Conservation (phyloP, 2,888 invertebrate genomes). For the Hermaeophaga mercurialis region DNA sequence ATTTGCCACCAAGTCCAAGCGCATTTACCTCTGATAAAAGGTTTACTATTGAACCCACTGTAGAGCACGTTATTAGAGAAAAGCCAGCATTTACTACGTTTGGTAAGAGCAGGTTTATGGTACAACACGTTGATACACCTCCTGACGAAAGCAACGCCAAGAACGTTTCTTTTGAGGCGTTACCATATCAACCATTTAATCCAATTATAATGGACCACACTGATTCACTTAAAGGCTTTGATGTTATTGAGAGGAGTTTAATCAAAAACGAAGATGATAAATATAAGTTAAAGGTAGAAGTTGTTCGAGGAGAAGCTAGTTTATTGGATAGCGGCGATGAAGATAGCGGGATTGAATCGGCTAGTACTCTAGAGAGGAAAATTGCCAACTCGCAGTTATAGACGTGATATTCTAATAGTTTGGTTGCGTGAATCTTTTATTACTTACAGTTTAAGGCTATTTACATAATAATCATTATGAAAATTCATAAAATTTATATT, state of each 20-base stretch:
- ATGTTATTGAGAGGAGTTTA: conserved; percentile 12
- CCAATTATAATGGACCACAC: not conserved
- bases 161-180: conserved; percentile 56
- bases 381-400: conserved; percentile 34
- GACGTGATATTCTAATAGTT: not conserved
- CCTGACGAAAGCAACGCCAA: conserved; percentile 46
- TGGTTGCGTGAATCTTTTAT: not conserved
- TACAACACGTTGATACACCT: conserved; percentile 57
- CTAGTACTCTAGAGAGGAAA: conserved; percentile 63
- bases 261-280: conserved; percentile 31
- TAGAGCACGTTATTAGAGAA: conserved; percentile 59
- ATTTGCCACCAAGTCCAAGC: conserved; percentile 66
- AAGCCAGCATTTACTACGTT: conserved; percentile 66
- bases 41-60: conserved; percentile 55
- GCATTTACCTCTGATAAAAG: conserved; percentile 53
- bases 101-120: conserved; percentile 60
- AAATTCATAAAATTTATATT: no score
- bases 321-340: conserved; percentile 69
- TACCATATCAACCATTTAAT: conserved; percentile 52
- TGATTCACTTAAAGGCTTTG: not conserved
- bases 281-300: conserved; percentile 40
- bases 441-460: no score
- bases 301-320: conserved; percentile 62
- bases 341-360: conserved; percentile 68
- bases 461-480: no score